phyloP scores from a whole-genome alignment of 2,888 invertebrate species.

The Rosalia funebris region DNA sequence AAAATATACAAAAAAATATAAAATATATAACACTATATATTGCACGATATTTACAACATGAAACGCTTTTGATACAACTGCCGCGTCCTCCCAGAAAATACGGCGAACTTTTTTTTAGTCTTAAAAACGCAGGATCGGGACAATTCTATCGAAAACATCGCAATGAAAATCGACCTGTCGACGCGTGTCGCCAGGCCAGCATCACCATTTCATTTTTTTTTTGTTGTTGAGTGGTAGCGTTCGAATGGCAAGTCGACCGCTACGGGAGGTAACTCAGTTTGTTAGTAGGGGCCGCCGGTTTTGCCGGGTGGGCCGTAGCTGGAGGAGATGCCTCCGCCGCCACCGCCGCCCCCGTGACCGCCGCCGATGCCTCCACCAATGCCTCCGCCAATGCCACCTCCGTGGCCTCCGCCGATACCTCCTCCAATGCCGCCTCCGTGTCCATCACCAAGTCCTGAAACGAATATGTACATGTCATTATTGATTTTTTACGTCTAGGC shows the following conservation, averaged over 20 bases:
- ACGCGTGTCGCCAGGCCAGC: conserved; percentile 25
- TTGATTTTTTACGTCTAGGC: no score
- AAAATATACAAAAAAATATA: conserved; percentile 55
- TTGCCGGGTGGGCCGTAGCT: conserved; percentile 64
- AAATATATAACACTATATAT: conserved; percentile 56
- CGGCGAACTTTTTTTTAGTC: conserved; percentile 47
- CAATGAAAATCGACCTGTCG: conserved; percentile 23
- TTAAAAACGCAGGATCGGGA: conserved; percentile 43
- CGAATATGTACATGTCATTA: conserved; percentile 10
- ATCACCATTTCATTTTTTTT: conserved; percentile 39
- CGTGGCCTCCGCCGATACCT: conserved; percentile 54
- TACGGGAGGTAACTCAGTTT: conserved; percentile 39
- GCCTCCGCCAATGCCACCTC: conserved; percentile 54
- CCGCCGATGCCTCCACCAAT: conserved; percentile 55
- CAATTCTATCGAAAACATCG: conserved; percentile 33
- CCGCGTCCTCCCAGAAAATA: conserved; percentile 36
- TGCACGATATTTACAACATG: conserved; percentile 59
- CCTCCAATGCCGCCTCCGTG: conserved; percentile 52
- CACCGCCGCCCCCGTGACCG: conserved; percentile 54
- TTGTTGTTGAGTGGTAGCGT: conserved; percentile 22
- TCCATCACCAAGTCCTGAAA: conserved; percentile 43
- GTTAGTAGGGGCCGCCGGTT: conserved; percentile 52
- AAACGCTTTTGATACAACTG: conserved; percentile 35
- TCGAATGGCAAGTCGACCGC: conserved; percentile 10
- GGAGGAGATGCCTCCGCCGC: conserved; percentile 58